Base-by-base conservation (phyloP, 2,888 invertebrate genomes). In the Rhingia rostrata region DNA sequence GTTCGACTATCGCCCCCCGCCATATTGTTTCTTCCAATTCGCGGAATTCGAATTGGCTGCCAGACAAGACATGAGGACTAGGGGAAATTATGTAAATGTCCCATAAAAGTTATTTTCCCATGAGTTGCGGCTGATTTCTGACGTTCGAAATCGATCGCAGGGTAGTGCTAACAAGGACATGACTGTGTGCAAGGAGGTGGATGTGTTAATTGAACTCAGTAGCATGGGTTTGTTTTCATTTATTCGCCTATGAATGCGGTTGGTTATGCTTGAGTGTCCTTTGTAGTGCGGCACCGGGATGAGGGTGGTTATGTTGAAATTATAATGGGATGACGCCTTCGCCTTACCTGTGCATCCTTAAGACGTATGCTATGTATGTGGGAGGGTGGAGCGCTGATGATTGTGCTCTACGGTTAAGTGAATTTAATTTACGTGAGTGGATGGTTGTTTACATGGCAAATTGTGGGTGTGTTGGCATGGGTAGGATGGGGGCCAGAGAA, bases 401-500 rank as follows among this genome's bases (percentile, higher is more conserved):
- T 64, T 58, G 35, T 53, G 63, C 63, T 72, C n/a, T 63, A 32
- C 56, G 69, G 69, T 79, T 83, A 83, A 83, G 79, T 79, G 83
- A 83, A 83, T 79, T 83, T 69, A 83, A 83, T 83, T 83, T 83
- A 83, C 79, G 78, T 74, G 73, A 83, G 83, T 83, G 83, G 73
- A 61, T 77, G 60, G 33, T 49, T 83, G 75, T 69, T 78, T 73
- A 51, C 63, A 63, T 53, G 51, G 78, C 61, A 83, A 49, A 45
- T 73, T 56, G 12, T 69, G 79, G 79, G 73, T 61, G 83, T 35
- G 82, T 30, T 43, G 12, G 6, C 3, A 10, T 14, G 35, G 41
- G 0, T 5, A 45, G 33, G 30, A 37, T 6, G 37, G 9, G 51
- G 51, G 39, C 35, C 47, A 47, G 53, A 6, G 58, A 41, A 63